phyloP scores from a whole-genome alignment of 2,797 vertebrate species.

The Naso thynnoides region DNA sequence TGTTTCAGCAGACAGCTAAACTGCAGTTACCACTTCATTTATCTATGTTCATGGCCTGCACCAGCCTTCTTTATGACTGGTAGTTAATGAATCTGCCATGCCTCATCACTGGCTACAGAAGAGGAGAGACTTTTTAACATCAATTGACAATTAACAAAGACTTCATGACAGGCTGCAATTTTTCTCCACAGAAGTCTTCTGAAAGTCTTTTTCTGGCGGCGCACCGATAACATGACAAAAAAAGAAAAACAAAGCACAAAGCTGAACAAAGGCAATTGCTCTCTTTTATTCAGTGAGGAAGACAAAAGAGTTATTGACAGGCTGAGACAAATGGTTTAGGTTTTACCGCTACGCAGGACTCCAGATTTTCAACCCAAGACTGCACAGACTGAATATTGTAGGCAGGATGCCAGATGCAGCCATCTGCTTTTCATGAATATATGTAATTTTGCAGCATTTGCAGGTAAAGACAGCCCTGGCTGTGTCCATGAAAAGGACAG shows the following conservation, averaged over 20 bases:
- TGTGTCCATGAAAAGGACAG: constrained; percentile 48
- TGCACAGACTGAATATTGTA: constrained; percentile 5
- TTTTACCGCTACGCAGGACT: constrained; percentile 14
- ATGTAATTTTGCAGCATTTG: constrained; percentile 53
- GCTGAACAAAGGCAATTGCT: constrained; percentile 63
- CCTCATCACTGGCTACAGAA: constrained; percentile 13
- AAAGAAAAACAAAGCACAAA: too few species aligned
- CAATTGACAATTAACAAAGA: constrained; percentile 60
- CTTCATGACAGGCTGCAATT: constrained; percentile 47
- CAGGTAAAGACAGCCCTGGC: constrained; percentile 49
- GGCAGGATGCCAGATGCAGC: constrained; percentile 47
- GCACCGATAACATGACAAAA: constrained; percentile 66
- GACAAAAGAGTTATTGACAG: constrained; percentile 75
- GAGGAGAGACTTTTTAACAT: constrained; percentile 39
- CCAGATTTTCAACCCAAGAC: constrained; percentile 48
- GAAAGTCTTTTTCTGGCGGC: constrained; percentile 49
- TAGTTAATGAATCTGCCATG: background rate
- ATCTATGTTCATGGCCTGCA: background rate
- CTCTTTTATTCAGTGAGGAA: constrained; percentile 49
- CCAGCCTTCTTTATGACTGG: background rate
- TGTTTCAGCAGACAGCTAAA: background rate
- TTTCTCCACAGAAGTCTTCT: constrained; percentile 31
- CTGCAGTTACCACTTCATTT: background rate
- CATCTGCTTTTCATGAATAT: constrained; percentile 54
- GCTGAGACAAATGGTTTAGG: constrained; percentile 30